Evolutionary conservation across 2,113 vertebrate species (phyloP).

Genomic region (Atlantisia rogersi): DNA sequence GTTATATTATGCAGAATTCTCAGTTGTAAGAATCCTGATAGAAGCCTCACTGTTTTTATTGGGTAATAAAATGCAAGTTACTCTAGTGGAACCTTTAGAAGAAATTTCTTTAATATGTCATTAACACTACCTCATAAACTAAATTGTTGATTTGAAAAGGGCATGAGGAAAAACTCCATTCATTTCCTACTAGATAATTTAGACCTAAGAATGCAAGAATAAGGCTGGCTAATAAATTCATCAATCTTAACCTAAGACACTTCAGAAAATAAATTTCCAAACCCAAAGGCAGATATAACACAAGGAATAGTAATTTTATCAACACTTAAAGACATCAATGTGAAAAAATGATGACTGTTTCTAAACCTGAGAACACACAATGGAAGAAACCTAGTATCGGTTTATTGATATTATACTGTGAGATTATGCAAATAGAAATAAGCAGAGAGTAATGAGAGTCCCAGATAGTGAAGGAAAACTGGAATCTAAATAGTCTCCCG

Average conservation of each 20-base stretch:
- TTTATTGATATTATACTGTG: neutral
- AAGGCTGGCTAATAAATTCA: neutral
- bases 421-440: neutral
- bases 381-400: neutral
- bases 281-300: neutral
- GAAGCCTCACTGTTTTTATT: slow-evolving; percentile 50
- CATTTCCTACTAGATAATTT: neutral
- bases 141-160: slow-evolving; percentile 33
- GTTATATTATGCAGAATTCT: slow-evolving; percentile 23
- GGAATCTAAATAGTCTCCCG: neutral
- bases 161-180: neutral
- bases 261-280: neutral
- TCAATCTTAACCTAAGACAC: neutral
- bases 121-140: slow-evolving; percentile 53
- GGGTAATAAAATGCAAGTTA: slow-evolving; percentile 41
- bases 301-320: neutral
- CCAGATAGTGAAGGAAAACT: neutral
- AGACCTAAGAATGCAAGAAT: neutral
- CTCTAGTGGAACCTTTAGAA: slow-evolving; percentile 27
- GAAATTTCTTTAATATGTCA: slow-evolving; percentile 35
- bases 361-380: neutral
- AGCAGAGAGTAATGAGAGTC: neutral
- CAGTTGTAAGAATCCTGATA: neutral
- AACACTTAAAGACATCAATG: neutral
- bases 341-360: neutral